Conservation (phyloP, 2,113 vertebrate genomes). For the Callorhinus ursinus region DNA sequence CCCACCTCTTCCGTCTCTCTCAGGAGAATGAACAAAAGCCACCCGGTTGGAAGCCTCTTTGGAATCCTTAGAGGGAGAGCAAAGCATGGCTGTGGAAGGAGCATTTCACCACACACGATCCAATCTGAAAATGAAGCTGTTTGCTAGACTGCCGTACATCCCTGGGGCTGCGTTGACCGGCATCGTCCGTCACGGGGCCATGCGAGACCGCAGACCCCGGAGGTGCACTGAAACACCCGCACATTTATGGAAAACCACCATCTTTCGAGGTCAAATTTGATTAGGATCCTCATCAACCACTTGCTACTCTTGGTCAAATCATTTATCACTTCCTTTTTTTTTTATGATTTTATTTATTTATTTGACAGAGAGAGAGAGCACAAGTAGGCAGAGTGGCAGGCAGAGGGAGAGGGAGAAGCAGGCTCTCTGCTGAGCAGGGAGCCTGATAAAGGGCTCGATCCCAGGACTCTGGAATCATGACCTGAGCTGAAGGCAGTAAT, state of each 20-base stretch:
- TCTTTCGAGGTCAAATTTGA: background rate
- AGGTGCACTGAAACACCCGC: rapidly evolving
- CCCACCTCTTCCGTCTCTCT: background rate
- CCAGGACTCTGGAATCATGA: too few species aligned
- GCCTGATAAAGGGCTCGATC: too few species aligned
- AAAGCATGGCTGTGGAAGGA: background rate
- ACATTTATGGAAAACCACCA: background rate
- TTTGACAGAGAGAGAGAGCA: too few species aligned
- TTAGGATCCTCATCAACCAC: background rate
- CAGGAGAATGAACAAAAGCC: background rate
- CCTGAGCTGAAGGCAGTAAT: too few species aligned
- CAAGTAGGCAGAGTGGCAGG: too few species aligned
- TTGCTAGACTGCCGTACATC: rapidly evolving
- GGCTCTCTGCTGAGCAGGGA: too few species aligned
- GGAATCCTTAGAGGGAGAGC: background rate
- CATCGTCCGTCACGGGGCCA: rapidly evolving
- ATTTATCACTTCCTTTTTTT: background rate
- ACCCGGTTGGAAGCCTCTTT: background rate
- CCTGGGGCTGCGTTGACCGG: rapidly evolving
- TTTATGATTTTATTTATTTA: too few species aligned
- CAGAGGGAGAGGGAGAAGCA: too few species aligned
- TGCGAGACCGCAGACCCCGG: rapidly evolving
- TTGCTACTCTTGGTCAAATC: background rate
- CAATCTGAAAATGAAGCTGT: rapidly evolving
- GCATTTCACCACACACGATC: background rate